These are phyloP conservation scores for Macropis europaea DNA, from an alignment of 2,888 invertebrate genomes.

Conservation along the genomic window DNA sequence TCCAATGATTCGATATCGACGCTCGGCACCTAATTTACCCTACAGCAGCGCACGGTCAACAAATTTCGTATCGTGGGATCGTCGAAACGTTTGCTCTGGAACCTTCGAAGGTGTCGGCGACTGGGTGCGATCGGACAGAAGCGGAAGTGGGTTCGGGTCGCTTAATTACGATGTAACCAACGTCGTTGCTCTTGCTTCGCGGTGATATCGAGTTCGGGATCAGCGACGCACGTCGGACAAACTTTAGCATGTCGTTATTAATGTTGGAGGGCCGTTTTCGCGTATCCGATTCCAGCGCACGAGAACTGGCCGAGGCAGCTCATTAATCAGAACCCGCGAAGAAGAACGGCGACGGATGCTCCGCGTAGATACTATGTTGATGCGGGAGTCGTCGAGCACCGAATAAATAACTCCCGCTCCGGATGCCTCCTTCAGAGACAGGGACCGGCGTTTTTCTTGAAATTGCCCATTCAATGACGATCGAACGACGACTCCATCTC, in stretches of 20 bases:
- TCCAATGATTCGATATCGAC: too few relatives aligned
- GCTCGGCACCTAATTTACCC: too few relatives aligned
- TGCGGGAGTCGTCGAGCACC: slow-evolving; percentile 51
- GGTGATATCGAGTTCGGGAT: slow-evolving; percentile 47
- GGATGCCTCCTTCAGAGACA: not conserved
- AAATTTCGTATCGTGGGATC: too few relatives aligned
- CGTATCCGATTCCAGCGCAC: slow-evolving; percentile 58
- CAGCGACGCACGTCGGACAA: slow-evolving; percentile 51
- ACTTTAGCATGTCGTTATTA: slow-evolving; percentile 62
- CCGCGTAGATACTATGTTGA: slow-evolving; percentile 58
- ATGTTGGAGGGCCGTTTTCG: slow-evolving; percentile 59
- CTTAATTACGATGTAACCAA: slow-evolving; percentile 60
- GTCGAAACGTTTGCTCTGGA: too few relatives aligned
- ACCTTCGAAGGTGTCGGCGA: too few relatives aligned
- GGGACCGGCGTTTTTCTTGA: slow-evolving; percentile 2
- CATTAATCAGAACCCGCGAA: slow-evolving; percentile 58
- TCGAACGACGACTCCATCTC: too few relatives aligned
- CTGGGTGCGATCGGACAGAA: slow-evolving; percentile 23
- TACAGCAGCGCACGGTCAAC: too few relatives aligned
- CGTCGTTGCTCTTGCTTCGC: slow-evolving; percentile 55
- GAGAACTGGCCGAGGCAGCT: slow-evolving; percentile 53
- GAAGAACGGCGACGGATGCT: slow-evolving; percentile 52
- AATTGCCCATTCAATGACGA: not conserved
- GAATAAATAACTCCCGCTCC: slow-evolving; percentile 49
- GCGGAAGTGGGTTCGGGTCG: slow-evolving; percentile 43